Conservation (phyloP, 1,140 invertebrate genomes). For the Lerema accius region DNA sequence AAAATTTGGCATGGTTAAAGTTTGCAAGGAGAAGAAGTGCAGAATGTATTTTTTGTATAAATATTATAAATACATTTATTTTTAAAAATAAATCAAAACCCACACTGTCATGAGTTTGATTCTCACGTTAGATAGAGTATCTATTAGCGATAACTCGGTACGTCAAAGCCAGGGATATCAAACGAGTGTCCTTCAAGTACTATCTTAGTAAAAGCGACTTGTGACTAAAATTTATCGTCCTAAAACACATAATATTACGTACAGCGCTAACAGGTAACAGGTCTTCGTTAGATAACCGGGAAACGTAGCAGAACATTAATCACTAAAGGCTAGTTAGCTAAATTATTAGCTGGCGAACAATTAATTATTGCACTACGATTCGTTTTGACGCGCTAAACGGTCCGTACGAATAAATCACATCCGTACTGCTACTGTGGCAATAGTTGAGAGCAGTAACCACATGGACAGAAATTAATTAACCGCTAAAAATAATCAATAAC, state of each 20-base stretch:
- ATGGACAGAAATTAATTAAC: background rate
- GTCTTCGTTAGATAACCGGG: conserved; percentile 18
- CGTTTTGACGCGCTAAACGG: conserved; percentile 47
- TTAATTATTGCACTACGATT: conserved; percentile 55
- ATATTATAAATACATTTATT: too few relatives aligned
- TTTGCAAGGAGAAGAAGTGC: too few relatives aligned
- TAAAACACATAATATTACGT: background rate
- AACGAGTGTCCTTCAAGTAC: too few relatives aligned
- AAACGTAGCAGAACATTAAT: conserved; percentile 50
- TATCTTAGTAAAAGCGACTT: too few relatives aligned
- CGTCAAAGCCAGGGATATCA: too few relatives aligned
- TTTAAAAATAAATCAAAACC: too few relatives aligned
- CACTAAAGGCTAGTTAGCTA: conserved; percentile 51
- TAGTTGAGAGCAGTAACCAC: conserved; percentile 19
- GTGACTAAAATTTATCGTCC: background rate
- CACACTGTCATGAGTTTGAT: too few relatives aligned
- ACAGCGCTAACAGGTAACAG: conserved; percentile 14
- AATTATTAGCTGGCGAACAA: conserved; percentile 56
- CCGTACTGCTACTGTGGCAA: conserved; percentile 40
- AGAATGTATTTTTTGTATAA: too few relatives aligned
- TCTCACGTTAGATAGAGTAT: too few relatives aligned
- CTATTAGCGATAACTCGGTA: too few relatives aligned
- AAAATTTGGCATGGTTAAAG: too few relatives aligned
- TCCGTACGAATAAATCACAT: conserved; percentile 55
- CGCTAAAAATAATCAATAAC: background rate